These are phyloP conservation scores for Vespertilio murinus DNA, from an alignment of 2,797 vertebrate species.

Conservation along the genomic window DNA sequence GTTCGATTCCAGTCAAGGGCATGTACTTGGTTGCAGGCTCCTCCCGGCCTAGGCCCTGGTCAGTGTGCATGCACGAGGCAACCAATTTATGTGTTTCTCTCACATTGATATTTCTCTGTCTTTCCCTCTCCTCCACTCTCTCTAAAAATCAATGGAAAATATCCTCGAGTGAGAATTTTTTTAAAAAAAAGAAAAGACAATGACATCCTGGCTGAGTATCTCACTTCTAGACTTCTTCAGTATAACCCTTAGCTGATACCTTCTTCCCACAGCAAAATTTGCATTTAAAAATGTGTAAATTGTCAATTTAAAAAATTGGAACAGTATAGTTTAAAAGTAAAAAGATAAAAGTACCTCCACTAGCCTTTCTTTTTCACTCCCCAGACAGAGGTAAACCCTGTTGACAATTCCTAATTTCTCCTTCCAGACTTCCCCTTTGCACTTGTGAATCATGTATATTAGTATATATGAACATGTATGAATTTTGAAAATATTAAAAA, in stretches of 20 bases:
- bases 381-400: background rate
- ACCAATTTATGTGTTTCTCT: no score
- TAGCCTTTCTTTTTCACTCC: background rate
- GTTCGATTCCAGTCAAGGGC: no score
- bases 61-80: no score
- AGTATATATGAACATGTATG: background rate
- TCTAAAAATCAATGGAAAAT: no score
- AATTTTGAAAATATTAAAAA: background rate
- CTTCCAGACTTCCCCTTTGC: background rate
- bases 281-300: background rate
- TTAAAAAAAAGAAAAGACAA: background rate
- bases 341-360: background rate
- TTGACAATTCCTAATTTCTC: background rate
- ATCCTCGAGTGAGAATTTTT: no score
- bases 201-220: background rate
- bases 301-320: background rate
- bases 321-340: background rate
- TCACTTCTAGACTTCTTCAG: background rate
- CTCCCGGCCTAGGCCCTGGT: no score
- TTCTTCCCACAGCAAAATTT: background rate
- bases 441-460: background rate
- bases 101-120: no score
- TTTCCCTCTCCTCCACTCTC: no score
- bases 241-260: background rate
- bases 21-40: no score